Percentiles rank a stretch among this genome's conserved stretches.
These are phyloP conservation scores for Tribolium castaneum DNA, from an alignment of 1,140 invertebrate genomes.

Conservation along the genomic window DNA sequence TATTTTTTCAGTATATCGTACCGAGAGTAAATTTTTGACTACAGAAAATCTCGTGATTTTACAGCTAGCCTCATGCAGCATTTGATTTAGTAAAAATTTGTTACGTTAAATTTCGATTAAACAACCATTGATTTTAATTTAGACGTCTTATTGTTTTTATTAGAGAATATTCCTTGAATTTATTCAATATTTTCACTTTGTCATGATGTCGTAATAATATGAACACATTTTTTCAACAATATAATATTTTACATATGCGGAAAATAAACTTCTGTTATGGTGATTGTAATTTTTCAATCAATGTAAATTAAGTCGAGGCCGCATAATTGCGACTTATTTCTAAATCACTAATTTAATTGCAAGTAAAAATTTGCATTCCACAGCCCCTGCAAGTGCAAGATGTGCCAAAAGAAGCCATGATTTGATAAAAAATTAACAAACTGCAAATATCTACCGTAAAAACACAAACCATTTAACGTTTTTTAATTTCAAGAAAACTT, in stretches of 20 bases:
- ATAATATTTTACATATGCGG: conserved; percentile 15
- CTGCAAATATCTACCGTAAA: no score
- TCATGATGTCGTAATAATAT: background rate
- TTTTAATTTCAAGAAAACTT: no score
- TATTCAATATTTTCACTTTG: background rate
- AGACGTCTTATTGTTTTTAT: background rate
- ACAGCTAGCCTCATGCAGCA: no score
- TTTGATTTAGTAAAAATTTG: background rate
- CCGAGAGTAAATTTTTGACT: no score
- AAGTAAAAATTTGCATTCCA: conserved; percentile 8
- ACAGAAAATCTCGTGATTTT: no score
- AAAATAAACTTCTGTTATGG: conserved; percentile 13
- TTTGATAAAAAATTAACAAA: no score
- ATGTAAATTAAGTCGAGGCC: conserved; percentile 22
- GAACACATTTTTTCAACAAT: background rate
- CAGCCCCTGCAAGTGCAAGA: background rate
- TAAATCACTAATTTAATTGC: conserved; percentile 18
- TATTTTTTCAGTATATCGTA: no score
- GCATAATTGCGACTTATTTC: conserved; percentile 11
- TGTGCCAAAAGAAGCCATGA: background rate
- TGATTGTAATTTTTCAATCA: conserved; percentile 26
- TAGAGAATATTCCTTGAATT: background rate
- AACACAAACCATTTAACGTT: no score
- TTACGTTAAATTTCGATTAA: background rate
- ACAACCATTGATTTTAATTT: background rate